phyloP scores from a whole-genome alignment of 2,797 vertebrate genomes.

The Loriculus beryllinus region DNA sequence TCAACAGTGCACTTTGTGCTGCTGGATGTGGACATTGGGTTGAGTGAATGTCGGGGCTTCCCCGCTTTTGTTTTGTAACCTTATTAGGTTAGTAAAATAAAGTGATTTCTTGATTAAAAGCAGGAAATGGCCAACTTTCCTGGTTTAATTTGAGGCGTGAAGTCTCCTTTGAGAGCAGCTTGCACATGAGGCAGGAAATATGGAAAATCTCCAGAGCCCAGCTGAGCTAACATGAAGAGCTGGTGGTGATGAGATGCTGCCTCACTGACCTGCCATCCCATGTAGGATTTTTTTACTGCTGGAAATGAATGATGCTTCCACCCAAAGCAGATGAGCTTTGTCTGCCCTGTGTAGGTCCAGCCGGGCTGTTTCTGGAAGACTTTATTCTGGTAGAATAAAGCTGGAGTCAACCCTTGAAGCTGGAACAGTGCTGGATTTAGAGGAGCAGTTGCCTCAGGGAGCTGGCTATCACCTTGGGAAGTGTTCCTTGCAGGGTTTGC shows the following conservation, averaged over 20 bases:
- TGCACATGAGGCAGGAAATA: background rate
- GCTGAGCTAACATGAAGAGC: background rate
- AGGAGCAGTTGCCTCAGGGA: background rate
- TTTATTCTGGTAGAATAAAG: background rate
- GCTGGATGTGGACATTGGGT: accelerated
- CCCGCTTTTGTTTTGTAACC: background rate
- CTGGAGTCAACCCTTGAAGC: background rate
- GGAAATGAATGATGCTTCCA: background rate
- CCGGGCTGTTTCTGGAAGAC: background rate
- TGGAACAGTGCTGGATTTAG: background rate
- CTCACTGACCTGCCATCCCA: background rate
- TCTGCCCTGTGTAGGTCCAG: background rate
- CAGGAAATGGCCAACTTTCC: background rate
- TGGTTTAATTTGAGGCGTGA: background rate
- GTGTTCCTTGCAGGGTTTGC: background rate
- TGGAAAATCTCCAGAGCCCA: background rate
- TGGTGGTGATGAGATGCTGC: background rate
- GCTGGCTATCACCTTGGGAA: background rate
- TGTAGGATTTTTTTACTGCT: background rate
- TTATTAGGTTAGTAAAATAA: background rate
- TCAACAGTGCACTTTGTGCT: accelerated
- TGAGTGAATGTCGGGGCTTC: background rate
- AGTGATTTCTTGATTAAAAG: background rate
- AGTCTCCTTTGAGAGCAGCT: background rate
- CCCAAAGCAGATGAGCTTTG: background rate